phyloP scores from a whole-genome alignment of 1,140 invertebrate genomes.

The Pissodes strobi region DNA sequence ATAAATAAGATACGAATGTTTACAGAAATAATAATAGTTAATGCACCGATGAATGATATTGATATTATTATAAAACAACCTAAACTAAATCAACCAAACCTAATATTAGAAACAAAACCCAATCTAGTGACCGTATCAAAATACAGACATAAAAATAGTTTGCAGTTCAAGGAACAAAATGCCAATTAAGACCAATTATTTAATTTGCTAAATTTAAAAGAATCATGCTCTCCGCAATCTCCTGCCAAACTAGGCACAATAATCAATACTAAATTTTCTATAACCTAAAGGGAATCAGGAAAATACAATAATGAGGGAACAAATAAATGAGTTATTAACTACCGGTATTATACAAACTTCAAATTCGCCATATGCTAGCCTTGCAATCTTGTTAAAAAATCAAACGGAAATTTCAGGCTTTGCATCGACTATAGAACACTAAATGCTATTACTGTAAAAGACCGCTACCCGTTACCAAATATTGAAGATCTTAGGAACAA shows the following conservation, averaged over 20 bases:
- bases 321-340: conserved; percentile 1
- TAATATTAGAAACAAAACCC: conserved; percentile 1
- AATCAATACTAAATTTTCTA: conserved; percentile 3
- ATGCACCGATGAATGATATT: too few relatives aligned
- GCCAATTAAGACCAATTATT: not conserved
- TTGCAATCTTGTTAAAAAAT: conserved; percentile 1
- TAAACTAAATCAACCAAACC: not conserved
- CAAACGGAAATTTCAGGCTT: not conserved
- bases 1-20: too few relatives aligned
- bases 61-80: conserved; percentile 5
- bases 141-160: not conserved
- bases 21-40: not conserved
- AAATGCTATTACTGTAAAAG: conserved; percentile 13
- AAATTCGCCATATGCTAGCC: too few relatives aligned
- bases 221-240: not conserved
- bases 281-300: conserved; percentile 1
- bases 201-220: conserved; percentile 7
- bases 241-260: too few relatives aligned
- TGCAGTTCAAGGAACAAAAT: not conserved
- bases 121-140: not conserved
- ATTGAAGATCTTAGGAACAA: not conserved
- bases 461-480: too few relatives aligned
- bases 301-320: conserved; percentile 1
- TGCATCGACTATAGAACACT: conserved; percentile 12
- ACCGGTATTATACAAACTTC: too few relatives aligned